Evolutionary conservation across 2,113 vertebrate genomes (phyloP).

Genomic region (Trichechus manatus): DNA sequence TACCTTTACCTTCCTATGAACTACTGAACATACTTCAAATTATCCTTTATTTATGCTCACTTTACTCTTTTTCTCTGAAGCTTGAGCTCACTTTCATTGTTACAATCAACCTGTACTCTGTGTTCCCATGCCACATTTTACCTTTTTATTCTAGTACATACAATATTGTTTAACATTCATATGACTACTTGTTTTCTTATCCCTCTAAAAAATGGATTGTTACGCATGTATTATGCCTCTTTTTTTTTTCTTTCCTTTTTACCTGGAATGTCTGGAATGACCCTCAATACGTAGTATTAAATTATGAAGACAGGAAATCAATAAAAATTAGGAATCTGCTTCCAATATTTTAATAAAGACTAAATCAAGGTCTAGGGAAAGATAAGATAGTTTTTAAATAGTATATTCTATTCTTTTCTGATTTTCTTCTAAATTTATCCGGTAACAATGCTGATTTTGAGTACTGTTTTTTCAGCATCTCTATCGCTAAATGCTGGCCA

Average conservation of each 20-base stretch:
- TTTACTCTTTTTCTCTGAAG: neutral
- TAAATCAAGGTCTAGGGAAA: neutral
- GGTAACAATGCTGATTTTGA: conserved; percentile 9
- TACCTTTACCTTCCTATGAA: neutral
- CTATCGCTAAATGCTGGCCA: neutral
- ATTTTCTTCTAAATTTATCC: neutral
- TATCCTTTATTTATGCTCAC: neutral
- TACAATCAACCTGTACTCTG: neutral
- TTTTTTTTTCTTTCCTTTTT: neutral
- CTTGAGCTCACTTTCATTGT: neutral
- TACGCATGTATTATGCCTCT: neutral
- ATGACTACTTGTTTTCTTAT: neutral
- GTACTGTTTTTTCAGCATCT: neutral
- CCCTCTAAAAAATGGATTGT: neutral
- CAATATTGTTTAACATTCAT: neutral
- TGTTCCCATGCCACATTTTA: neutral
- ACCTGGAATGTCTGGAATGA: neutral
- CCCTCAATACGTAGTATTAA: neutral
- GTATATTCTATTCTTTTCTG: neutral
- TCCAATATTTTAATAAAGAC: neutral
- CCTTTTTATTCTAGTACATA: neutral
- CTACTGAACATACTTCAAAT: neutral
- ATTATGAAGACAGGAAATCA: neutral
- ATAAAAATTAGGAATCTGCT: neutral
- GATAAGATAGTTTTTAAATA: neutral